Percentiles rank a stretch among this genome's conserved stretches.
Conservation (phyloP, 2,113 vertebrate genomes). For the Aphyosemion australe region DNA sequence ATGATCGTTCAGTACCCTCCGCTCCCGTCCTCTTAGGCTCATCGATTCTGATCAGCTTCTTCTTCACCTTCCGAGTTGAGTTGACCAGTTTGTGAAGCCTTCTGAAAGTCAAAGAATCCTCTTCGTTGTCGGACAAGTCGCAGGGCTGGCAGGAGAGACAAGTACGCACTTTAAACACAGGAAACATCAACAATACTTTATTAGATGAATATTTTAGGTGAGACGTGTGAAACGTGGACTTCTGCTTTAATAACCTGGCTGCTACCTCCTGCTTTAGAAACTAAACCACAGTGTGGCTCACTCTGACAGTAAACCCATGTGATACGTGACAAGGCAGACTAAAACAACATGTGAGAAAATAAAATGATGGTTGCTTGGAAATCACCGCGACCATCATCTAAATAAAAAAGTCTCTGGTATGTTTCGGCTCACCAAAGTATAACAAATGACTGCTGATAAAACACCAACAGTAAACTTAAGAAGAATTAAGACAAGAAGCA, state of each 20-base stretch:
- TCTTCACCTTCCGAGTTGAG: constrained; percentile 92
- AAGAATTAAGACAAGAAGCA: neutral
- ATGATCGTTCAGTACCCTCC: constrained; percentile 81
- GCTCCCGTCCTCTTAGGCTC: constrained; percentile 87
- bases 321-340: neutral
- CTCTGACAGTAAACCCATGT: neutral
- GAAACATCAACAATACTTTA: neutral
- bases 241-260: neutral
- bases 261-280: constrained; percentile 1
- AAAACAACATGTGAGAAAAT: constrained; percentile 8
- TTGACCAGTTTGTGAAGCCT: constrained; percentile 94
- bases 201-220: too few species aligned
- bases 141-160: constrained; percentile 78
- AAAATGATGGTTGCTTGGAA: constrained; percentile 16
- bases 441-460: too few species aligned
- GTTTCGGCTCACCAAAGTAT: neutral
- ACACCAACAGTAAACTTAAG: neutral
- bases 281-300: constrained; percentile 33
- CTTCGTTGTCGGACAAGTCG: constrained; percentile 93
- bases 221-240: too few species aligned
- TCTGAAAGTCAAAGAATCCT: constrained; percentile 91
- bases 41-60: constrained; percentile 93
- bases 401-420: constrained; percentile 4
- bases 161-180: neutral
- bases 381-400: constrained; percentile 14